phyloP scores from a whole-genome alignment of 2,888 invertebrate species.

The Coelinius sp. region DNA sequence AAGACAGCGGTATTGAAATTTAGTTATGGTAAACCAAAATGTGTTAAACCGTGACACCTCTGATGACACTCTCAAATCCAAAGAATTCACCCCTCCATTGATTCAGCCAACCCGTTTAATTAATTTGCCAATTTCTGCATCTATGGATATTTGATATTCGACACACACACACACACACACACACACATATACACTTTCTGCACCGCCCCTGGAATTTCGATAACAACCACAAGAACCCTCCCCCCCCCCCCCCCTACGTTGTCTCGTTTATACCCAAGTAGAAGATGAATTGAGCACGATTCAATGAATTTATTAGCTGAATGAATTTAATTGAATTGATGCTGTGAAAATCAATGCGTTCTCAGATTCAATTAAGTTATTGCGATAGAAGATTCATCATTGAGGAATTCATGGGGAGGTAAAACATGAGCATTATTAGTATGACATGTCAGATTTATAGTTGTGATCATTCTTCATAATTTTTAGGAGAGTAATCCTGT shows the following conservation, averaged over 20 bases:
- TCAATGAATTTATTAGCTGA: conserved; percentile 16
- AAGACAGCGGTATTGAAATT: background rate
- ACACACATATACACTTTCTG: background rate
- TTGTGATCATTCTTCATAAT: background rate
- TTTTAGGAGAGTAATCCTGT: background rate
- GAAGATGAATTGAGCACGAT: conserved; percentile 5
- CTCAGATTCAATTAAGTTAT: background rate
- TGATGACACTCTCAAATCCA: background rate
- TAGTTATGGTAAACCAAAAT: background rate
- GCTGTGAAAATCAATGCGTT: background rate
- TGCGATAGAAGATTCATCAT: background rate
- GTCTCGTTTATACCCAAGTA: background rate
- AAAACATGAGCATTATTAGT: too few relatives aligned
- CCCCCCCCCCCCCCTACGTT: background rate
- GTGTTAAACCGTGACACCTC: conserved; percentile 7
- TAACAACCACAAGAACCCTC: background rate
- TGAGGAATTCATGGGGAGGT: too few relatives aligned
- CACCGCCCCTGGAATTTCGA: background rate
- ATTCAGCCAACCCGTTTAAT: background rate
- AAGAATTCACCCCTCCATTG: background rate
- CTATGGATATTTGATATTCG: background rate
- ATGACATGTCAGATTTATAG: too few relatives aligned
- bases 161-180: background rate
- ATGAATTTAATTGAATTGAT: conserved; percentile 5
- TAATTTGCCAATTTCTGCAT: conserved; percentile 6